Base-by-base conservation (phyloP, 1,140 invertebrate species). In the Penaeus chinensis region DNA sequence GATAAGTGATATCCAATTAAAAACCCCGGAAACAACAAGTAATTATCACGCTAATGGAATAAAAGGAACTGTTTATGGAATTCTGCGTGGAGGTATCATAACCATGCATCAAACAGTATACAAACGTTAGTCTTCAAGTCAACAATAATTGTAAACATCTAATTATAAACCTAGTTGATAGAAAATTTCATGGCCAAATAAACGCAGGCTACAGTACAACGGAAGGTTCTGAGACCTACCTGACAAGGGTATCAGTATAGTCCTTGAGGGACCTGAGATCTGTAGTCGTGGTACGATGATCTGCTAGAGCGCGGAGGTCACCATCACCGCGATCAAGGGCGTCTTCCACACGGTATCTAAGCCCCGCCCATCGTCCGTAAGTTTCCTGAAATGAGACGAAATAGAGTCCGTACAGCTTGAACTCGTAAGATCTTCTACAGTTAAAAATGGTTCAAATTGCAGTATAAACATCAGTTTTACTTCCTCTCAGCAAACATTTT, bases 201-300 rank as follows among this genome's bases (percentile, higher is more conserved):
- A 8, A 54, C 11, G 54, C 16, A 8, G 0, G 2, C 54, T 13
- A 16, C 54, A 54, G 54, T 16, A 54, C 54, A 54, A 16, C 54
- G 0, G 10, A 54, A 54, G 54, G 0, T 13, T 20, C 11, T 20
- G 20, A 19, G 11, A 4, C 27, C 54, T 77, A 89, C 89, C 89
- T 90, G 77, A 90, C 89, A 54, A 90, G 89, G 74, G 89, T 90
- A 81, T 90, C 89, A 10, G 89, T 90, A 78, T 93, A 93, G 87
- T 93, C 92, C 76, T 92, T 90, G 79, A 92, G 91, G 54, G 92
- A 91, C 71, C 87, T 89, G 32, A 93, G 91, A 89, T 93, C 92
- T 16, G 91, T 89, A 37, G 91, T 90, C 27, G 86, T 89, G 90
- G 95, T 95, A 88, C 94, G 93, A 87, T 95, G 95, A 0, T 94